phyloP scores from a whole-genome alignment of 2,888 invertebrate genomes.

The Cephus pulcher region DNA sequence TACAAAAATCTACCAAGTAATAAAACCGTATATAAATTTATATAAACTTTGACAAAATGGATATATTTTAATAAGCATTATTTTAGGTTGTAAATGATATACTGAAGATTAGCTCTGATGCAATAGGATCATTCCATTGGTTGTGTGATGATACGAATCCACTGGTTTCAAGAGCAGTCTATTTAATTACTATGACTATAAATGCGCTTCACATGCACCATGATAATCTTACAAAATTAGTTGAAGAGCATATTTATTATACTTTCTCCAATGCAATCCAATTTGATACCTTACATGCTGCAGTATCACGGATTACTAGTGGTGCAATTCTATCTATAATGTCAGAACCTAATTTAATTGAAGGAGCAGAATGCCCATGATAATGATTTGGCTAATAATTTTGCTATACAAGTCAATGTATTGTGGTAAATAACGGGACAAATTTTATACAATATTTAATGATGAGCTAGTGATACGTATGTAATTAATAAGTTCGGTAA shows the following conservation, averaged over 20 bases:
- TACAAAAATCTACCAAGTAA: background rate
- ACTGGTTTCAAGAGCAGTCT: conserved; percentile 61
- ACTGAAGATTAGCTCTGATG: conserved; percentile 45
- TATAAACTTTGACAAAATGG: background rate
- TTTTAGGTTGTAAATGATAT: conserved; percentile 54
- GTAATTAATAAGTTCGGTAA: too few species aligned
- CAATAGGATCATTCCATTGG: conserved; percentile 69
- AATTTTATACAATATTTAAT: background rate
- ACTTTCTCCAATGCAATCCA: conserved; percentile 61
- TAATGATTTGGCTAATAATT: background rate
- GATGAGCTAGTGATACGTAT: background rate
- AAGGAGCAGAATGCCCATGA: background rate
- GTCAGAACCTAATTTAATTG: conserved; percentile 41
- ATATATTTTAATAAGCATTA: background rate
- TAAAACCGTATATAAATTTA: background rate
- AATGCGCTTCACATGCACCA: conserved; percentile 37
- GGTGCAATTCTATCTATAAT: conserved; percentile 55
- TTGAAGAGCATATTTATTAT: conserved; percentile 58
- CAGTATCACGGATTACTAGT: conserved; percentile 67
- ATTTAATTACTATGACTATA: conserved; percentile 66
- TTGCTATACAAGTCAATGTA: background rate
- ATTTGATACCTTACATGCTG: conserved; percentile 64
- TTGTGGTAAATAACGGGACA: background rate
- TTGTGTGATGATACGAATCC: conserved; percentile 71
- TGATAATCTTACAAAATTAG: conserved; percentile 38